These are phyloP conservation scores for Crotophaga sulcirostris DNA, from an alignment of 2,113 vertebrate genomes.

Conservation along the genomic window DNA sequence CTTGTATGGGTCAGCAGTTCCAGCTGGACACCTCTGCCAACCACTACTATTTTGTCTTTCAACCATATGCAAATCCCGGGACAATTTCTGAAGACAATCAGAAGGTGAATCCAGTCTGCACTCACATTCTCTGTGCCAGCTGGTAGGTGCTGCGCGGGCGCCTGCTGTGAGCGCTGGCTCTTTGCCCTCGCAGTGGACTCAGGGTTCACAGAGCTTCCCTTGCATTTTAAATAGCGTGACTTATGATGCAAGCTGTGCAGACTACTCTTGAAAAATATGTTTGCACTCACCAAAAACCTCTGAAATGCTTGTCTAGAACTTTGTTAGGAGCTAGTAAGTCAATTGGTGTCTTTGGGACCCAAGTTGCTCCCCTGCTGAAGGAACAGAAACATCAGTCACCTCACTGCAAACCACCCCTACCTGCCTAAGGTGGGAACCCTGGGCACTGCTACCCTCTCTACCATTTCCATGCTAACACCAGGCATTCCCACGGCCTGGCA, in stretches of 20 bases:
- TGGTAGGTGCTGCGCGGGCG: neutral
- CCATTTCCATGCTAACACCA: neutral
- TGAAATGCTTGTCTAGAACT: neutral
- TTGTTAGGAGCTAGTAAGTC: neutral
- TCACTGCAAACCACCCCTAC: neutral
- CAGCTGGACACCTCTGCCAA: neutral
- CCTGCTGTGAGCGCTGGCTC: neutral
- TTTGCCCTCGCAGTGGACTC: neutral
- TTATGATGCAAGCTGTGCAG: neutral
- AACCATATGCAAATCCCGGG: neutral
- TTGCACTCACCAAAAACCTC: neutral
- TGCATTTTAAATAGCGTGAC: neutral
- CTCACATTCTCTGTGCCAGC: neutral
- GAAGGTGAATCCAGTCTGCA: neutral
- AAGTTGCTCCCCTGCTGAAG: neutral
- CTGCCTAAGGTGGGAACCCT: neutral
- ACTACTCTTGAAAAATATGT: neutral
- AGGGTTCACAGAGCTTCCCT: neutral
- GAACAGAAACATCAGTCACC: neutral
- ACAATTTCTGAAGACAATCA: neutral
- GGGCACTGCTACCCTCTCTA: neutral
- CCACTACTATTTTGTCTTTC: neutral
- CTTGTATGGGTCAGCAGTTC: neutral
- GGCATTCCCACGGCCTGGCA: neutral
- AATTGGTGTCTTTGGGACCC: neutral